Evolutionary conservation across 2,113 vertebrate genomes (phyloP).

Genomic region (Psephotus haematonotus): DNA sequence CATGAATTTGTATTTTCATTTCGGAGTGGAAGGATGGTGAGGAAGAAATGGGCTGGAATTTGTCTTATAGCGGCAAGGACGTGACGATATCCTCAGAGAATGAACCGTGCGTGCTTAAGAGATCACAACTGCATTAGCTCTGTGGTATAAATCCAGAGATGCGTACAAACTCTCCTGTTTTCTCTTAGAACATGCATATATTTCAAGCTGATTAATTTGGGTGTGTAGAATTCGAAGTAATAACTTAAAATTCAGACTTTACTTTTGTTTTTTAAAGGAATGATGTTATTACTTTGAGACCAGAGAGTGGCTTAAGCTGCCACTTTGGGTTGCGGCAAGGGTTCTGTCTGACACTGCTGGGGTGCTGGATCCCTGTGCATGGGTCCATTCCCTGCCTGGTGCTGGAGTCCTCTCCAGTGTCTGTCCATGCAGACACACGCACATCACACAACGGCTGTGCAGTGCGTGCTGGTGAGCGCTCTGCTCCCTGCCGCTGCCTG

Average conservation of each 20-base stretch:
- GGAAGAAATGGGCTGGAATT: slow-evolving; percentile 12
- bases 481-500: background rate
- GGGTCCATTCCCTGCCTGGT: accelerated
- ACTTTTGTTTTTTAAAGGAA: background rate
- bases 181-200: background rate
- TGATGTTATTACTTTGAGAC: background rate
- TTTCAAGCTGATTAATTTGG: background rate
- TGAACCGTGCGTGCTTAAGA: slow-evolving; percentile 3
- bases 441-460: background rate
- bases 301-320: background rate
- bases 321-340: background rate
- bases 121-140: slow-evolving; percentile 15
- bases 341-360: accelerated
- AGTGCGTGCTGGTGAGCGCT: background rate
- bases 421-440: accelerated
- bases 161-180: background rate
- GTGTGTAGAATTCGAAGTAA: background rate
- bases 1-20: slow-evolving; percentile 26
- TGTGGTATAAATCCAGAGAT: slow-evolving; percentile 2
- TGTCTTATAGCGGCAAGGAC: background rate
- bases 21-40: background rate
- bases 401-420: accelerated
- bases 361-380: accelerated
- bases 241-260: background rate
- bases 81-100: slow-evolving; percentile 14